Conservation (phyloP, 2,888 invertebrate genomes). For the Drosophila sordidapex region DNA sequence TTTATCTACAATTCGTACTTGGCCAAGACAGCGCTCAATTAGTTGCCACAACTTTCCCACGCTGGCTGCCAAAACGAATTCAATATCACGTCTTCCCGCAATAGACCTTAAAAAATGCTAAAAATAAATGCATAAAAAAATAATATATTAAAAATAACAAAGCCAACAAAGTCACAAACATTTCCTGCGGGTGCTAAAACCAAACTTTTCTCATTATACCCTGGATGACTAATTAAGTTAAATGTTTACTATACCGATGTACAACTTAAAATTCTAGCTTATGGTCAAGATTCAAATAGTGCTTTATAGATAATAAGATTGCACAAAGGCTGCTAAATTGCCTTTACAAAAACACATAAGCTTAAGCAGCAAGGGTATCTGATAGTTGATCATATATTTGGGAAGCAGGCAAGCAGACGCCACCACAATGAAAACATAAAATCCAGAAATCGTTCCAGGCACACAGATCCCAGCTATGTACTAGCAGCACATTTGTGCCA, state of each 20-base stretch:
- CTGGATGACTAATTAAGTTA: background rate
- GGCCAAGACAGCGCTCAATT: slow-evolving; percentile 35
- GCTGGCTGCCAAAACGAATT: slow-evolving; percentile 56
- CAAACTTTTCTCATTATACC: slow-evolving; percentile 20
- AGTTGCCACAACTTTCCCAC: slow-evolving; percentile 60
- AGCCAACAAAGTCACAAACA: slow-evolving; percentile 7
- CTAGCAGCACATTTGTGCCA: background rate
- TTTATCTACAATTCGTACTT: slow-evolving; percentile 3
- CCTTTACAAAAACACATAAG: background rate
- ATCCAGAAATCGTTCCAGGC: slow-evolving; percentile 12
- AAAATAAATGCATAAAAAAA: slow-evolving; percentile 1
- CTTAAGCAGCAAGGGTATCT: slow-evolving; percentile 19
- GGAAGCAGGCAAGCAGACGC: slow-evolving; percentile 48
- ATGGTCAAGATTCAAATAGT: background rate
- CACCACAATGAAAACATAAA: slow-evolving; percentile 60
- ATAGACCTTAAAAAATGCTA: background rate
- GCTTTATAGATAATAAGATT: background rate
- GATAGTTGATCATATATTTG: background rate
- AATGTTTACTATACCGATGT: background rate
- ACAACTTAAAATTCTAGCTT: background rate
- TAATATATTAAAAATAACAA: slow-evolving; percentile 8
- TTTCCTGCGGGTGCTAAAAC: slow-evolving; percentile 60
- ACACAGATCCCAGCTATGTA: background rate
- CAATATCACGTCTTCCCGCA: slow-evolving; percentile 62
- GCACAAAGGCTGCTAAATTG: background rate